A percentile compares a stretch with the other conserved stretches of the same genome.
phyloP scores from a whole-genome alignment of 2,797 vertebrate genomes.

The Falco berigora region DNA sequence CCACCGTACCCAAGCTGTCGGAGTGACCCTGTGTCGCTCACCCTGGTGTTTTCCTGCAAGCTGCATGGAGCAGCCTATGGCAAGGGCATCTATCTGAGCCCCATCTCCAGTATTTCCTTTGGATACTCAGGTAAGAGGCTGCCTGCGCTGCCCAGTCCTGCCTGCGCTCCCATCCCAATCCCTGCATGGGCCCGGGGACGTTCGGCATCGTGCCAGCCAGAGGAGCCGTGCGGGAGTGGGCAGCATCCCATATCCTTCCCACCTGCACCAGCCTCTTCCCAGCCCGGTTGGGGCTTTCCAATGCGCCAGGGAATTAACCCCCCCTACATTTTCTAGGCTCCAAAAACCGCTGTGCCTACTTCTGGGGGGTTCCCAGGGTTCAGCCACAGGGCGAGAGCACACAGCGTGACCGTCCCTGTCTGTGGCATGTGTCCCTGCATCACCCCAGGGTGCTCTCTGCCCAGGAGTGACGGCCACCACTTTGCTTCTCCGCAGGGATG shows the following conservation, averaged over 20 bases:
- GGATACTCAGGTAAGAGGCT: conserved; percentile 97
- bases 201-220: fast-evolving
- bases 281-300: not conserved
- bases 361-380: not conserved
- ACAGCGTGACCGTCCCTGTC: fast-evolving
- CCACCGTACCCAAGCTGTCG: fast-evolving
- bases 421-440: not conserved
- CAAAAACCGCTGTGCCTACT: fast-evolving
- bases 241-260: not conserved
- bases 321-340: not conserved
- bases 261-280: not conserved
- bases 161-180: not conserved
- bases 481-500: conserved; percentile 76
- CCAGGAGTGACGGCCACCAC: fast-evolving
- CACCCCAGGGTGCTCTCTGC: not conserved
- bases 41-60: conserved; percentile 89
- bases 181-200: not conserved
- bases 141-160: not conserved
- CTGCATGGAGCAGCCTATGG: conserved; percentile 99
- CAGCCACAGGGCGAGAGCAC: not conserved
- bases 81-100: conserved; percentile 99
- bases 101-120: conserved; percentile 99
- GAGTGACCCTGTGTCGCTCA: conserved; percentile 66
- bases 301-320: fast-evolving
- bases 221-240: fast-evolving